Evolutionary conservation across 2,113 vertebrate species (phyloP).

Genomic region (Sylvietta virens): DNA sequence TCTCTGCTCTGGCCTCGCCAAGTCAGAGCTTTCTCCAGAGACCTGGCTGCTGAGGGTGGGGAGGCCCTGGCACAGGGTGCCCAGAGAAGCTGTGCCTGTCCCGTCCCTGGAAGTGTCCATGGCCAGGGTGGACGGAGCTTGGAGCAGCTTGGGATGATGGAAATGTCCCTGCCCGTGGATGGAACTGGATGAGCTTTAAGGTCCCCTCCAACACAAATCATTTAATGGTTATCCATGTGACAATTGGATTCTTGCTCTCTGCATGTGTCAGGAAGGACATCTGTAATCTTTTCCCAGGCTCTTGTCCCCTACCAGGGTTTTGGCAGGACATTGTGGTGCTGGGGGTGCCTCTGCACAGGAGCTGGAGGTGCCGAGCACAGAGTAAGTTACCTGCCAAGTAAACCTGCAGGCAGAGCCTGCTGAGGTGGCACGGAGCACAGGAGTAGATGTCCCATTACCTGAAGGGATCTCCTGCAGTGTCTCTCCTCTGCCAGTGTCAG

Average conservation of each 20-base stretch:
- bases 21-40: not conserved
- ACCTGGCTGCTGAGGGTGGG: fast-evolving
- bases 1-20: not conserved
- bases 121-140: fast-evolving
- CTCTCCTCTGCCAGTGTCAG: not conserved
- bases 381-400: not conserved
- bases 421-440: not conserved
- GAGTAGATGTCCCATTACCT: not conserved
- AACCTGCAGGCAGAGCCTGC: not conserved
- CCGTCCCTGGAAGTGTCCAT: not conserved
- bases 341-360: not conserved
- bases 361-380: not conserved
- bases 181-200: not conserved
- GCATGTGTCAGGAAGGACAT: not conserved
- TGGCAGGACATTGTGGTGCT: not conserved
- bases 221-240: not conserved
- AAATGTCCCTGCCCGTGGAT: not conserved
- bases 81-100: not conserved
- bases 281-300: not conserved
- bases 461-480: not conserved
- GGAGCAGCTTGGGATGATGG: not conserved
- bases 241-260: not conserved
- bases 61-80: not conserved
- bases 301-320: not conserved
- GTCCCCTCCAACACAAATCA: not conserved